Conservation (phyloP, 1,140 invertebrate genomes). For the Ostrea denselamellosa region DNA sequence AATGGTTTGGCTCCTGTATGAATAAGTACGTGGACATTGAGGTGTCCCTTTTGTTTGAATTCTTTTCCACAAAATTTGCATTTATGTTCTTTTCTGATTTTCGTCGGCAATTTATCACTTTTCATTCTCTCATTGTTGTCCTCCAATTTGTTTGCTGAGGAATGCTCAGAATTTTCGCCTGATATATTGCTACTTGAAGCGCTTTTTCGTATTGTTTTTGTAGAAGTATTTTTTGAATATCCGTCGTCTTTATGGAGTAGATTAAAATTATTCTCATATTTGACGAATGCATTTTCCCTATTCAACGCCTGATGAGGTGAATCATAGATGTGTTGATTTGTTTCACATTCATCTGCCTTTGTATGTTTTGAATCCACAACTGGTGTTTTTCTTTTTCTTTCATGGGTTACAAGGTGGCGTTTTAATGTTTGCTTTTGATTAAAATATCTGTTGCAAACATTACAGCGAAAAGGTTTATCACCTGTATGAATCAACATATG, state of each 20-base stretch:
- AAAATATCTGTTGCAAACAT: slow-evolving; percentile 82
- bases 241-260: not conserved
- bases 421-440: slow-evolving; percentile 25
- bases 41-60: not conserved
- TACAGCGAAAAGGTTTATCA: slow-evolving; percentile 73
- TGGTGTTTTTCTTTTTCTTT: not conserved
- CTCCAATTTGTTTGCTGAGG: not conserved
- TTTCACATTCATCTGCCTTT: not conserved
- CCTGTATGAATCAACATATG: slow-evolving; percentile 70
- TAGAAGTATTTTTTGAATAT: not conserved
- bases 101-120: not conserved
- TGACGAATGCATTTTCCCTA: not conserved
- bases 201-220: not conserved
- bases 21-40: not conserved
- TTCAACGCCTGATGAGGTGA: no score
- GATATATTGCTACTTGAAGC: not conserved
- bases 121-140: not conserved
- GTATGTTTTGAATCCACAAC: not conserved
- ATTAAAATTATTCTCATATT: not conserved
- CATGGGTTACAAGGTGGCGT: slow-evolving; percentile 11
- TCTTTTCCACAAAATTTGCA: slow-evolving; percentile 2
- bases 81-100: not conserved
- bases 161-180: not conserved
- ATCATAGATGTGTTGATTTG: no score
- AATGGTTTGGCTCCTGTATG: not conserved